Base-by-base conservation (phyloP, 2,113 vertebrate species). In the Periophthalmodon schlosseri region DNA sequence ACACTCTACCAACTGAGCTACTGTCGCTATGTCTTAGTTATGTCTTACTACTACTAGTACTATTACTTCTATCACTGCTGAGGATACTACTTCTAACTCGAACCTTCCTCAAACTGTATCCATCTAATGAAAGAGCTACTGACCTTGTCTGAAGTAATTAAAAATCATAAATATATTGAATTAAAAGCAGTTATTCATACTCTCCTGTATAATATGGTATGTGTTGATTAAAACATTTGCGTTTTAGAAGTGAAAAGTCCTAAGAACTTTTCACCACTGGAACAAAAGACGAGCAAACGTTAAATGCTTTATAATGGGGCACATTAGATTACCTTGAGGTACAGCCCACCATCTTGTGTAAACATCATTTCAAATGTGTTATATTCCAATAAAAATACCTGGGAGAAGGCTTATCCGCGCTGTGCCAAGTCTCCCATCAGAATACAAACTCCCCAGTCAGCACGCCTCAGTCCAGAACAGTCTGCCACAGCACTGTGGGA, bases 401-500 rank as follows among this genome's bases (percentile, higher is more conserved):
- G 16, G 16, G 36, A 73, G 57, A 54, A 68, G 34, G 21, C 2
- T 64, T 16, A 18, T 4, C 21, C 18, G 16, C 54, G 1, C 71
- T 1, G 24, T 58, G 66, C 65, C 65, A 52, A 72, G 57, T 68
- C 24, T 78, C 69, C 77, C 47, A 70, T 77, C 65, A 44, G 68
- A 78, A 78, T 82, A 68, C 52, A 72, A 70, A 73, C 61, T 67
- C 58, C 50, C n/a, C 50, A 60, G 24, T 61, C 54, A 61, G 23
- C 16, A 39, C 20, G 54, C 57, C 65, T 23, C 8, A 50, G 67
- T 50, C 52, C 69, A 24, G 49, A 80, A 56, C 61, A 66, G 66
- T 67, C 58, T 24, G 68, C 63, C 78, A 75, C 57, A 67, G 39
- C 69, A 68, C 47, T 72, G 70, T 44, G 58, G 73, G 73, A 65